These are phyloP conservation scores for Drosophila ustulata DNA, from an alignment of 2,888 invertebrate genomes.

Conservation along the genomic window DNA sequence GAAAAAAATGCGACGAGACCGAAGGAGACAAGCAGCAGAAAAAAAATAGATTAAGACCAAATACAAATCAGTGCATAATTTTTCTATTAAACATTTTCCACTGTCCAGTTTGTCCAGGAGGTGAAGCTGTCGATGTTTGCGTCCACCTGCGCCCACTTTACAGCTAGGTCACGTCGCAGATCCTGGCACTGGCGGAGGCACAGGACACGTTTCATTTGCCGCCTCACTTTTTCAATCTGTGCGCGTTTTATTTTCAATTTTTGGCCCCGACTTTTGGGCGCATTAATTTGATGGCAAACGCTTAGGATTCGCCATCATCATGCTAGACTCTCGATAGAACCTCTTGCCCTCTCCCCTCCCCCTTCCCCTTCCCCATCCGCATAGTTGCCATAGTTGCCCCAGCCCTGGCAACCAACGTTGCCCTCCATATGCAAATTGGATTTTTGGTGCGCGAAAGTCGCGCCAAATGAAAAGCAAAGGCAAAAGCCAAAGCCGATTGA, in stretches of 20 bases:
- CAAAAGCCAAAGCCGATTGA: conserved; percentile 74
- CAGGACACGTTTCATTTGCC: conserved; percentile 68
- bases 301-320: conserved; percentile 33
- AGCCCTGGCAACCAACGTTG: conserved; percentile 21
- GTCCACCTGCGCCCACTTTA: conserved; percentile 47
- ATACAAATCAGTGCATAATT: conserved; percentile 80
- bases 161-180: conserved; percentile 48
- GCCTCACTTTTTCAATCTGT: conserved; percentile 76
- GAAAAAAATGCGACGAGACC: conserved; percentile 3
- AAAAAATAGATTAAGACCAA: conserved; percentile 67
- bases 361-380: background rate
- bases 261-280: conserved; percentile 32
- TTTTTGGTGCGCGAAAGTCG: conserved; percentile 67
- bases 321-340: background rate
- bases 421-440: conserved; percentile 68
- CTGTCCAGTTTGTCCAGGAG: conserved; percentile 12
- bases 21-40: conserved; percentile 2
- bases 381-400: conserved; percentile 38
- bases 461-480: conserved; percentile 69
- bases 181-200: conserved; percentile 9
- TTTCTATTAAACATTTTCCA: conserved; percentile 75
- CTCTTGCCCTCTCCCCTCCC: background rate
- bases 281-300: conserved; percentile 71
- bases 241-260: conserved; percentile 78
- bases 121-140: background rate